Base-by-base conservation (phyloP, 1,140 invertebrate genomes). In the Ostrea edulis region DNA sequence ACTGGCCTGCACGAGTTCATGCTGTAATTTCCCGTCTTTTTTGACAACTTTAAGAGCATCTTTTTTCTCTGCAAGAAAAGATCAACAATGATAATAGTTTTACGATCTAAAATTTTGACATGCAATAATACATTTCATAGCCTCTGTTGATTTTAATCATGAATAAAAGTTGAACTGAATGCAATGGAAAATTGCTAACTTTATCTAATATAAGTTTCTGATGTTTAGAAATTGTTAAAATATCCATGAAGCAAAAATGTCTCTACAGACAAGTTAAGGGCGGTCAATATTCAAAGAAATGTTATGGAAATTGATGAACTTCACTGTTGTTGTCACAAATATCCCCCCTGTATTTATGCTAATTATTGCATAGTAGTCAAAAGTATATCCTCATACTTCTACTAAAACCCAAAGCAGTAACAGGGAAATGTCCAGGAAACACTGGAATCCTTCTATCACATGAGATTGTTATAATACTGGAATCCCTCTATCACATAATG, bases 41-140 rank as follows among this genome's bases (percentile, higher is more conserved):
- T 86, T 86, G 51, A 86, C 68, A 81, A 44, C 54, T 29, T 55
- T 54, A 14, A 86, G 11, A 17, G 85, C 85, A 86, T 81, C 71
- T 77, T 53, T 86, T 22, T 52, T 86, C 71, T 81, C 85, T 86
- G 71, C 11, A 86, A 86, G 54, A 58, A 44, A 62, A 62, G 55
- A 62, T 62, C 55, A 17, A 86, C n/a, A 68, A 65, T 62, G 11
- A 65, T n/a, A 11, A 62, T 65, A n/a, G 2, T 22, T 84, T 20
- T 29, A 54, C 14, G 17, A 84, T 17, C 4, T 84, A 11, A 22
- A 12, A 29, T 51, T 35, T 81, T 35, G 25, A 77, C 71, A 81
- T 81, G 71, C 12, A 81, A 29, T 81, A 81, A 81, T 22, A 12
- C 44, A 81, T 81, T 12, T 17, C 71, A 81, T 12, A 81, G 17